These are phyloP conservation scores for Gadopsis marmoratus DNA, from an alignment of 2,797 vertebrate genomes.

Conservation along the genomic window DNA sequence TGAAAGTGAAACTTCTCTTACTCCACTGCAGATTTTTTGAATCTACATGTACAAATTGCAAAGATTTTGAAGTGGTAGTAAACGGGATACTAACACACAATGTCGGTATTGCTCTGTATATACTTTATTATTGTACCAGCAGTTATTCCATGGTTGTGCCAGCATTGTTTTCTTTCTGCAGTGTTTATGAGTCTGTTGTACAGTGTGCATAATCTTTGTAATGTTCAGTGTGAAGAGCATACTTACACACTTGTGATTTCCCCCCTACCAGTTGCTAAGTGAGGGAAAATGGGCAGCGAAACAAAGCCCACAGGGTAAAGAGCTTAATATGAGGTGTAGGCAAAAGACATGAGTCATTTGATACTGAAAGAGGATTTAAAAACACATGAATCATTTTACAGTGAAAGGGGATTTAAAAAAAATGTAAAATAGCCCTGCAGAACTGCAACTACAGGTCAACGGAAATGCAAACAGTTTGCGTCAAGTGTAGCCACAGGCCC, in stretches of 20 bases:
- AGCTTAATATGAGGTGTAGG: neutral
- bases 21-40: neutral
- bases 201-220: slow-evolving; percentile 5
- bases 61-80: neutral
- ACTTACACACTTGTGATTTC: neutral
- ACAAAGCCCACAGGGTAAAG: neutral
- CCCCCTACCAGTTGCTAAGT: neutral
- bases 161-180: neutral
- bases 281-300: too few relatives aligned
- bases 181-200: neutral
- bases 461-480: neutral
- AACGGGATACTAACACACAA: neutral
- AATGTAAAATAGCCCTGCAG: neutral
- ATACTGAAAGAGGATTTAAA: neutral
- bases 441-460: neutral
- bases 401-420: neutral
- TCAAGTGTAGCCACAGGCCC: neutral
- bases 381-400: slow-evolving; percentile 3
- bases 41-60: neutral
- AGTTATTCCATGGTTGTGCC: neutral
- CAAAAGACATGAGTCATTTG: slow-evolving; percentile 3
- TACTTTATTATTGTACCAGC: neutral
- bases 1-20: slow-evolving; percentile 8
- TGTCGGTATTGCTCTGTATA: neutral
- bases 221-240: neutral